Percentiles rank a stretch among this genome's conserved stretches.
Evolutionary conservation across 2,797 vertebrate species (phyloP).

Genomic region (Urocyon cinereoargenteus): DNA sequence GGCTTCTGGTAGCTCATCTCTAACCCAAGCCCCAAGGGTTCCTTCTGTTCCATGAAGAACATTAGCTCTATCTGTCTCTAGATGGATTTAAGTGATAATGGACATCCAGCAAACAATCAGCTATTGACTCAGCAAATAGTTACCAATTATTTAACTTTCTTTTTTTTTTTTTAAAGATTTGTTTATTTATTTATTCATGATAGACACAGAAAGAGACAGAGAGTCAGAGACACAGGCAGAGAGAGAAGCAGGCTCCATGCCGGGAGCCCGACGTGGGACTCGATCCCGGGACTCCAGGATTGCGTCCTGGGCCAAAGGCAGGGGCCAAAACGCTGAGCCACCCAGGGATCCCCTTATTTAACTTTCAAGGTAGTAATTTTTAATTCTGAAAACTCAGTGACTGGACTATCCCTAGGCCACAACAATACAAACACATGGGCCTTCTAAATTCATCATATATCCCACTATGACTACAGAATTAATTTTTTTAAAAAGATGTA

Average conservation of each 20-base stretch:
- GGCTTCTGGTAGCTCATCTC: not conserved
- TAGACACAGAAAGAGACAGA: too few relatives aligned
- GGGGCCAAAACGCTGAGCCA: too few relatives aligned
- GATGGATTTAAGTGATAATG: not conserved
- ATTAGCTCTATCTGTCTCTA: not conserved
- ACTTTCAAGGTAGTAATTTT: not conserved
- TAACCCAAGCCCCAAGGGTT: not conserved
- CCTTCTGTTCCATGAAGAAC: not conserved
- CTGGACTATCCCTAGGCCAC: not conserved
- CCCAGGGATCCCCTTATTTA: not conserved
- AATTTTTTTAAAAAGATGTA: not conserved
- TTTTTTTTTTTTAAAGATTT: too few relatives aligned
- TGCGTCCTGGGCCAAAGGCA: too few relatives aligned
- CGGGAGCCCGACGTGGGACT: too few relatives aligned
- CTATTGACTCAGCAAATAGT: not conserved
- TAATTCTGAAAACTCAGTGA: slow-evolving; percentile 40
- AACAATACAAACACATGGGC: not conserved
- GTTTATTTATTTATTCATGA: too few relatives aligned
- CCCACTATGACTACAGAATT: not conserved
- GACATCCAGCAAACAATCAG: not conserved
- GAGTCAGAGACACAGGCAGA: too few relatives aligned
- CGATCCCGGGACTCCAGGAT: too few relatives aligned
- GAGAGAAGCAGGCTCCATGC: too few relatives aligned
- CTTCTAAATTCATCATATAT: not conserved
- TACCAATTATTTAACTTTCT: not conserved